Conservation (phyloP, 2,888 invertebrate genomes). For the Caenorhabditis imperialis region DNA sequence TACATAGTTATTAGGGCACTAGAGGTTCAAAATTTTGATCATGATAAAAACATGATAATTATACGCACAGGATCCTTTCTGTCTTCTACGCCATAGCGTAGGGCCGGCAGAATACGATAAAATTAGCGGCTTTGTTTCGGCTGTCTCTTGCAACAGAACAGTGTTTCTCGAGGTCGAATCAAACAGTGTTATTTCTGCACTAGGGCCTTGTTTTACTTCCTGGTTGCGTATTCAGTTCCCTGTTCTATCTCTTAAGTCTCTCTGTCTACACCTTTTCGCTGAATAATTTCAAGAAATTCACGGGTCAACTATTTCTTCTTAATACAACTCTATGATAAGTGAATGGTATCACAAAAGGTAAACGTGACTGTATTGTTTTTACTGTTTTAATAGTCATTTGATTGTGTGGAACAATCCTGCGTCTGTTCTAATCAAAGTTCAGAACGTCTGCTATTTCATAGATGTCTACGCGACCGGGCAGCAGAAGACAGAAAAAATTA, state of each 20-base stretch:
- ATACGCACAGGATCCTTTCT: constrained; percentile 6
- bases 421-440: constrained; percentile 22
- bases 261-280: not conserved
- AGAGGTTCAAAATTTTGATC: no score
- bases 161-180: constrained; percentile 52
- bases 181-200: constrained; percentile 45
- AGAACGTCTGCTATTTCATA: constrained; percentile 1
- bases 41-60: no score
- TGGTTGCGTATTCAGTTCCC: constrained; percentile 37
- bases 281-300: constrained; percentile 20
- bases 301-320: constrained; percentile 24
- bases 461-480: no score
- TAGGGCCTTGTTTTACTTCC: constrained; percentile 39
- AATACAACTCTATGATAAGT: constrained; percentile 50
- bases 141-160: constrained; percentile 35
- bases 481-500: constrained; percentile 22
- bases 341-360: constrained; percentile 45
- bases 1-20: no score
- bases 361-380: not conserved
- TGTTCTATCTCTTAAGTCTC: constrained; percentile 3
- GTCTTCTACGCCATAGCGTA: constrained; percentile 10
- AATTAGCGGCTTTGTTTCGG: constrained; percentile 47
- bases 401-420: no score
- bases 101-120: constrained; percentile 35
- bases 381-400: no score